Percentiles rank a stretch among this genome's conserved stretches.
phyloP scores from a whole-genome alignment of 2,797 vertebrate genomes.

The Prionace glauca region DNA sequence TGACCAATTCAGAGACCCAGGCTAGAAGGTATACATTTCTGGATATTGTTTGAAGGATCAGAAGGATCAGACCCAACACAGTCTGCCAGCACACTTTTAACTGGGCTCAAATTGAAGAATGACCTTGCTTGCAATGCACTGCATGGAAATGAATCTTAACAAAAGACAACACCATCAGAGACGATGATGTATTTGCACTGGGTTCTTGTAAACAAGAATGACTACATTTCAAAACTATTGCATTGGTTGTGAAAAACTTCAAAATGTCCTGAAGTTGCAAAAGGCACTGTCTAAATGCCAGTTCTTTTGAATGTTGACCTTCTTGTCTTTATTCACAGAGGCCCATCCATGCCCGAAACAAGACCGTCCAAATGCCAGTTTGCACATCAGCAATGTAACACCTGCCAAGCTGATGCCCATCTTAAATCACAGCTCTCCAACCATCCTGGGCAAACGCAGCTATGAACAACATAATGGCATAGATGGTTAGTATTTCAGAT shows the following conservation, averaged over 20 bases:
- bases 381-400: conserved; percentile 68
- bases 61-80: not conserved
- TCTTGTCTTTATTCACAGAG: conserved; percentile 58
- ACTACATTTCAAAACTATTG: not conserved
- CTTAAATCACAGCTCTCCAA: conserved; percentile 93
- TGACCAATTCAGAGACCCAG: not conserved
- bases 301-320: not conserved
- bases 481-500: conserved; percentile 69
- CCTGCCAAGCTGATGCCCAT: conserved; percentile 85
- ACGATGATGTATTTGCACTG: not conserved
- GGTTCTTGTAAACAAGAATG: not conserved
- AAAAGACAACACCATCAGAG: not conserved
- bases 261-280: not conserved
- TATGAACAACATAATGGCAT: conserved; percentile 96
- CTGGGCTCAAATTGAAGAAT: not conserved
- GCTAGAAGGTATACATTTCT: not conserved
- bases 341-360: conserved; percentile 83
- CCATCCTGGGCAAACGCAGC: conserved; percentile 91
- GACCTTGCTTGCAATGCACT: not conserved
- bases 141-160: not conserved
- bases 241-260: not conserved
- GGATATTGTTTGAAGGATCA: not conserved
- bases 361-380: conserved; percentile 67
- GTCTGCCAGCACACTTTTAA: not conserved
- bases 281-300: not conserved